Evolutionary conservation across 2,113 vertebrate genomes (phyloP).

Genomic region (Leptocoma aspasia): DNA sequence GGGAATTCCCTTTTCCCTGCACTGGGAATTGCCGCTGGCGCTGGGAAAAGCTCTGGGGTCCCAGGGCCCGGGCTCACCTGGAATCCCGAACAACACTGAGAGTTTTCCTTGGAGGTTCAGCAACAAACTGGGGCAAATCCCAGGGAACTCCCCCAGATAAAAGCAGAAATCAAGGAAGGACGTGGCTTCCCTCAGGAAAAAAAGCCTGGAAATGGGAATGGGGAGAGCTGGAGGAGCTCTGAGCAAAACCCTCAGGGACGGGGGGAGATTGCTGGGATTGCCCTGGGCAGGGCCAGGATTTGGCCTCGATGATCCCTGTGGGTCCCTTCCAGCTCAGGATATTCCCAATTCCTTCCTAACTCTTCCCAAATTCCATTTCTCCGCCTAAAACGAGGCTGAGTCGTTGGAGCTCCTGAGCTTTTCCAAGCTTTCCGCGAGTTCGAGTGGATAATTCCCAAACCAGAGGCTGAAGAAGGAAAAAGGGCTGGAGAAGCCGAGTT

Average conservation of each 20-base stretch:
- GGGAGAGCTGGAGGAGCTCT: neutral
- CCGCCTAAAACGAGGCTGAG: rapidly evolving
- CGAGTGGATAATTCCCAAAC: rapidly evolving
- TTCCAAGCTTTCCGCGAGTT: neutral
- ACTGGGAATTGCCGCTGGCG: rapidly evolving
- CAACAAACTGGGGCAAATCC: neutral
- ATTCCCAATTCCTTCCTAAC: conserved; percentile 30
- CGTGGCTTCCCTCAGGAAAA: neutral
- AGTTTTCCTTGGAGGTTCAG: neutral
- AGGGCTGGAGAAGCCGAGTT: neutral
- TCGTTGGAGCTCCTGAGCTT: neutral
- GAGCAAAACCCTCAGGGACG: neutral
- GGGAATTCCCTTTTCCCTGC: neutral
- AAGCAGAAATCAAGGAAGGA: neutral
- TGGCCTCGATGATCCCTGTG: neutral
- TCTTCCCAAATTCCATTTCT: neutral
- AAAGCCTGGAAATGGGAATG: neutral
- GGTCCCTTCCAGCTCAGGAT: neutral
- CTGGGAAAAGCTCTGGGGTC: rapidly evolving
- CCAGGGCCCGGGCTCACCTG: rapidly evolving
- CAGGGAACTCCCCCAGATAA: neutral
- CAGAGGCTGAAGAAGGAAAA: neutral
- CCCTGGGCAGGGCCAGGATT: neutral
- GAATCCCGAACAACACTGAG: rapidly evolving
- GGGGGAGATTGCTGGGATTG: neutral